Conservation (phyloP, 2,113 vertebrate genomes). For the Scomber colias region DNA sequence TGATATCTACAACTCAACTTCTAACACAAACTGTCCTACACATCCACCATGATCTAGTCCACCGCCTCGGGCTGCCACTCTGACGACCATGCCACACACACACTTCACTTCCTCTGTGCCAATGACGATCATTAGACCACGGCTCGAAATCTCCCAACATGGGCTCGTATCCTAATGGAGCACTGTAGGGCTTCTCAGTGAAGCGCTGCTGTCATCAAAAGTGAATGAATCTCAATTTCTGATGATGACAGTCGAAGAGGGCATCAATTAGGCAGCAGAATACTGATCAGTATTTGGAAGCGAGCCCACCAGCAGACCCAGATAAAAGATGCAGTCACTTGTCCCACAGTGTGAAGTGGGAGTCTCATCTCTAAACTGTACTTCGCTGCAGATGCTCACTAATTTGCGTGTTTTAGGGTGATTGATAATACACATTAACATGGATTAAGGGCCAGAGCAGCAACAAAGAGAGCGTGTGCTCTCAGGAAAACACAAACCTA, state of each 20-base stretch:
- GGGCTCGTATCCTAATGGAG: conserved; percentile 43
- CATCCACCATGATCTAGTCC: background rate
- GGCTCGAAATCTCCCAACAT: conserved; percentile 45
- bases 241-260: conserved; percentile 62
- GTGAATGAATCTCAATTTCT: conserved; percentile 67
- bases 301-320: conserved; percentile 38
- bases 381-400: conserved; percentile 38
- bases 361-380: conserved; percentile 40
- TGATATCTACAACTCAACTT: background rate
- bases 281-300: conserved; percentile 62
- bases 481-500: conserved; percentile 29
- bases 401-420: conserved; percentile 45
- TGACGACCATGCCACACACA: conserved; percentile 4
- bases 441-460: conserved; percentile 39
- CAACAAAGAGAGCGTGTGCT: conserved; percentile 23
- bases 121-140: conserved; percentile 41
- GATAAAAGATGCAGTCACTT: conserved; percentile 35
- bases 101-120: conserved; percentile 9
- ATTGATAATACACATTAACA: conserved; percentile 59
- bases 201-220: conserved; percentile 57
- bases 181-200: conserved; percentile 42
- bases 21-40: background rate
- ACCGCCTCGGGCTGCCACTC: conserved; percentile 1
- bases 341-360: conserved; percentile 32
- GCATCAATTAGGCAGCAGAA: conserved; percentile 56